Percentiles rank a stretch among this genome's conserved stretches.
phyloP scores from a whole-genome alignment of 2,888 invertebrate genomes.

The Celastrina argiolus region DNA sequence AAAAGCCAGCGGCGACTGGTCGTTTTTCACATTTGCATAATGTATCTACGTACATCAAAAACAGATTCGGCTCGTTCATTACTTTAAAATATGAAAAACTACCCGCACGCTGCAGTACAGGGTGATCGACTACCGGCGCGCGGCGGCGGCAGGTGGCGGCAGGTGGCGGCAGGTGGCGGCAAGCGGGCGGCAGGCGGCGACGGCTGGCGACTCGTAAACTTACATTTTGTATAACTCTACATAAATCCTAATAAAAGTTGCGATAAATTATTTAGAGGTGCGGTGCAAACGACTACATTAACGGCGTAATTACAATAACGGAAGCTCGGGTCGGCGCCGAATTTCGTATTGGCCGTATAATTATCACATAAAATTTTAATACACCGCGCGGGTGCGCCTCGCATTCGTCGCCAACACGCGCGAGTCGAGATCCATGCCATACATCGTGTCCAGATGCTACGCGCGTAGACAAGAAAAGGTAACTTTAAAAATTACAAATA shows the following conservation, averaged over 20 bases:
- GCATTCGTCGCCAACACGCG: background rate
- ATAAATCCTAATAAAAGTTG: slow-evolving; percentile 2
- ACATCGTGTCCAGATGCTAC: background rate
- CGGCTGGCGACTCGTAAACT: background rate
- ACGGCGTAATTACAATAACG: background rate
- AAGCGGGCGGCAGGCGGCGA: background rate
- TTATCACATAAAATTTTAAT: slow-evolving; percentile 7
- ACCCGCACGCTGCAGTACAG: background rate
- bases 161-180: background rate
- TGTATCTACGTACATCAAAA: background rate
- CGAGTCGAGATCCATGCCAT: background rate
- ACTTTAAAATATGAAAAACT: slow-evolving; percentile 16
- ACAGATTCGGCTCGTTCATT: background rate
- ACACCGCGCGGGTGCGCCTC: background rate
- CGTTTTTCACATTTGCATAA: background rate
- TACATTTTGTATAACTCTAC: background rate
- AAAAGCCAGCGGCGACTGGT: background rate
- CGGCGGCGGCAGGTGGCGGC: background rate
- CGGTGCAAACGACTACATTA: background rate
- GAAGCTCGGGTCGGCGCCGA: background rate
- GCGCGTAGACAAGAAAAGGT: too few species aligned
- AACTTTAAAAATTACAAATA: too few species aligned
- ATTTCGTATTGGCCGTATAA: slow-evolving; percentile 3
- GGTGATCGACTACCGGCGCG: too few species aligned
- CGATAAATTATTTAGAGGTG: background rate